A percentile compares a stretch with the other conserved stretches of the same genome.
phyloP scores from a whole-genome alignment of 2,888 invertebrate genomes.

The Drosophila nr. medialis region DNA sequence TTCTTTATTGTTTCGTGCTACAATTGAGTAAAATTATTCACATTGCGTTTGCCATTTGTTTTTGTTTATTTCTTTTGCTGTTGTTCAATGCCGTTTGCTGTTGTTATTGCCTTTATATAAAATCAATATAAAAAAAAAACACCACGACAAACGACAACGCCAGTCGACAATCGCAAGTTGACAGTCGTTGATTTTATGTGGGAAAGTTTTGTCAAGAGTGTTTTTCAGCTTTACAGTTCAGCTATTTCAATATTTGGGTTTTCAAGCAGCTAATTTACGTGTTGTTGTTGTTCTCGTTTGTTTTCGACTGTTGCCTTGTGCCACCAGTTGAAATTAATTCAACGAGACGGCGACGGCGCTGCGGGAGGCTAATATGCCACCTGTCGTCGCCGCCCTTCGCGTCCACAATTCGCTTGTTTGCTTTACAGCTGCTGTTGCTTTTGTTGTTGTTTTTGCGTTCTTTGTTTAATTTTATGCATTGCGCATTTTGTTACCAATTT shows the following conservation, averaged over 20 bases:
- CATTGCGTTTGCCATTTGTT: conserved; percentile 66
- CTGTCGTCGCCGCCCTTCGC: conserved; percentile 69
- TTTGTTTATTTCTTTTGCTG: conserved; percentile 40
- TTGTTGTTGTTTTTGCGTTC: conserved; percentile 34
- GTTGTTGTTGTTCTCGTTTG: conserved; percentile 9
- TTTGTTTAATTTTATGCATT: conserved; percentile 70
- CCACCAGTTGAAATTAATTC: conserved; percentile 61
- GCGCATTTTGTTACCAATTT: conserved; percentile 70
- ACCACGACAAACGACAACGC: conserved; percentile 17
- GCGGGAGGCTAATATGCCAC: conserved; percentile 56
- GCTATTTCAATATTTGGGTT: conserved; percentile 13
- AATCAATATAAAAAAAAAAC: conserved; percentile 78
- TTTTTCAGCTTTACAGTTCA: conserved; percentile 29
- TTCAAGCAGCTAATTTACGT: conserved; percentile 42
- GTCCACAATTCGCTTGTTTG: conserved; percentile 26
- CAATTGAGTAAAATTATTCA: conserved; percentile 74
- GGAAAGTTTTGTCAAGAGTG: conserved; percentile 23
- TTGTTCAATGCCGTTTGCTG: conserved; percentile 52
- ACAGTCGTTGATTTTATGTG: conserved; percentile 74
- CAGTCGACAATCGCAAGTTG: conserved; percentile 42
- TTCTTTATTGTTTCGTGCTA: conserved; percentile 60
- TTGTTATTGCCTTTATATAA: conserved; percentile 53
- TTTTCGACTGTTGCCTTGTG: conserved; percentile 18
- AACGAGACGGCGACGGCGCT: conserved; percentile 52
- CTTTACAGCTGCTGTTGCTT: conserved; percentile 18